phyloP scores from a whole-genome alignment of 2,113 vertebrate species.

The Ochotona curzoniae region DNA sequence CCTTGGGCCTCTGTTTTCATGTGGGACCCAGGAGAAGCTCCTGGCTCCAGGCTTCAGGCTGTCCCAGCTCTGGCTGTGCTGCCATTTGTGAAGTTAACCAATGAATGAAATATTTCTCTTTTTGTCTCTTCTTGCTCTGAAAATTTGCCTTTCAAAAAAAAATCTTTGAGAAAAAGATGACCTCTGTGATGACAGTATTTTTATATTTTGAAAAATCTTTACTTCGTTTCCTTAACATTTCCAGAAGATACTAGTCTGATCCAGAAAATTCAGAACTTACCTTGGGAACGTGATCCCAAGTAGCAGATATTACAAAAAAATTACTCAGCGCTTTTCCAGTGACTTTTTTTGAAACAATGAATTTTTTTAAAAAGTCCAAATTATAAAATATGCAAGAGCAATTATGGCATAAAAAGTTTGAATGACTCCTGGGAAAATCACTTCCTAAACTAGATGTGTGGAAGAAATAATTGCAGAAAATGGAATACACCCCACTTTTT shows the following conservation, averaged over 20 bases:
- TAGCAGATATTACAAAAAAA: constrained; percentile 11
- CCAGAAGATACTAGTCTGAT: neutral
- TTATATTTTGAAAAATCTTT: constrained; percentile 30
- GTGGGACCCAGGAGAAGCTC: no score
- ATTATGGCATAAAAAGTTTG: constrained; percentile 51
- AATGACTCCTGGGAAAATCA: neutral
- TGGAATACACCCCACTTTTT: neutral
- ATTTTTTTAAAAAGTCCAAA: constrained; percentile 45
- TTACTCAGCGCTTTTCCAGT: constrained; percentile 1
- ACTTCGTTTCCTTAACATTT: neutral
- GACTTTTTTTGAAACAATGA: constrained; percentile 40
- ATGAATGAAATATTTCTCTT: no score
- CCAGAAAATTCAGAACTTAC: neutral
- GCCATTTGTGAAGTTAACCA: no score
- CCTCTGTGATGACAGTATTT: constrained; percentile 19
- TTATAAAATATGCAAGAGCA: neutral
- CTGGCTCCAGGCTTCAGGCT: no score
- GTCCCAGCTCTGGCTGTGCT: no score
- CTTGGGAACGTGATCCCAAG: constrained; percentile 3
- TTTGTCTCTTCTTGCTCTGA: no score
- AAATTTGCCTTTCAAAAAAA: no score
- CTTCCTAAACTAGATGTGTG: constrained; percentile 18
- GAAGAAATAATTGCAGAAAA: constrained; percentile 39
- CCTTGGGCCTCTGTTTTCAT: no score
- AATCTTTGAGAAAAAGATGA: neutral